These are phyloP conservation scores for Agriopis aurantiaria DNA, from an alignment of 2,888 invertebrate genomes.

Conservation along the genomic window DNA sequence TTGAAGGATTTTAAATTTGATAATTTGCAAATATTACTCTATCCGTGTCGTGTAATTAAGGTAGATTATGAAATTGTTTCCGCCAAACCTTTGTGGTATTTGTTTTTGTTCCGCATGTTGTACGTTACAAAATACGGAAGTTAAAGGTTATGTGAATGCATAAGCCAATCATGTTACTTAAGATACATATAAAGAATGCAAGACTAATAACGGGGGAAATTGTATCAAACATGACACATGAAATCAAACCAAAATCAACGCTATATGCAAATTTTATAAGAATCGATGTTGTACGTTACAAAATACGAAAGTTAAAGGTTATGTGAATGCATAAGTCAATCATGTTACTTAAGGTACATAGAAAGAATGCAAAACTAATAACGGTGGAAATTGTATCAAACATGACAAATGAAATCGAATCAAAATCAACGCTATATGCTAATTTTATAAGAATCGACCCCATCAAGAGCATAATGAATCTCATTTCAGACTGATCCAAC, in stretches of 20 bases:
- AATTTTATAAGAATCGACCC: slow-evolving; percentile 3
- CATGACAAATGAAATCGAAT: neutral
- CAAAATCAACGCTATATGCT: neutral
- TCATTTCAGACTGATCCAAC: neutral
- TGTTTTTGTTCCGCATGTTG: slow-evolving; percentile 28
- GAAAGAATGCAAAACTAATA: neutral
- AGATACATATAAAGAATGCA: neutral
- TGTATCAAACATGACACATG: neutral
- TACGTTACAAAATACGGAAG: slow-evolving; percentile 26
- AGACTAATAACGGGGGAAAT: neutral
- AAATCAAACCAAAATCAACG: neutral
- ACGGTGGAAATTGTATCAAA: neutral
- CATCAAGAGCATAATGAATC: slow-evolving; percentile 2
- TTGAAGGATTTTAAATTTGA: slow-evolving; percentile 25
- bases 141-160: slow-evolving; percentile 8
- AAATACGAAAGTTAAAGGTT: slow-evolving; percentile 22
- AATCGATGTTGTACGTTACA: slow-evolving; percentile 19
- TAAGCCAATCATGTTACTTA: neutral
- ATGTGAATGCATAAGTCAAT: slow-evolving; percentile 11
- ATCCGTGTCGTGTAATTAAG: slow-evolving; percentile 12
- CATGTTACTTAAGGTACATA: neutral
- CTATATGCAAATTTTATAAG: no score
- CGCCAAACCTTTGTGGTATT: slow-evolving; percentile 22
- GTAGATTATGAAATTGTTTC: slow-evolving; percentile 27
- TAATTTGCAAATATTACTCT: slow-evolving; percentile 19